A percentile compares a stretch with the other conserved stretches of the same genome.
Conservation (phyloP, 30 jellyfish, hydroid and myxozoan species). For the Clytia hemisphaerica region DNA sequence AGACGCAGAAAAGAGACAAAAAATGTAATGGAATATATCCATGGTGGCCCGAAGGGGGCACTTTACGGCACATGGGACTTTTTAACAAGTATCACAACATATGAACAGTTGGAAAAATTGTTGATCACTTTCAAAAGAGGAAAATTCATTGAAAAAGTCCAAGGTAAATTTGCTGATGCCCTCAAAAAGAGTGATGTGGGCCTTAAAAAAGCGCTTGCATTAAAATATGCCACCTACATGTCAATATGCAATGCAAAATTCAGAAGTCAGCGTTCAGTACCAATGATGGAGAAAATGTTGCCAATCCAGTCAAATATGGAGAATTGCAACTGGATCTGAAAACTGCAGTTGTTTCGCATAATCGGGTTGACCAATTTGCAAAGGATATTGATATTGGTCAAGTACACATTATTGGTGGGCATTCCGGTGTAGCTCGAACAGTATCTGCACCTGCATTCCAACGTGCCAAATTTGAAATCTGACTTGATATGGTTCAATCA, state of each 20-base stretch:
- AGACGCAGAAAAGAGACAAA: too few species aligned
- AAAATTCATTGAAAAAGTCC: slow-evolving; percentile 4
- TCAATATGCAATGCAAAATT: slow-evolving; percentile 17
- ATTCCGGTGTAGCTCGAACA: slow-evolving; percentile 16
- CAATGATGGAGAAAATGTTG: background rate
- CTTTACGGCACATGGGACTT: too few species aligned
- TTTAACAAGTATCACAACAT: background rate
- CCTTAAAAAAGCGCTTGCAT: slow-evolving; percentile 15
- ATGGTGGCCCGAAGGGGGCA: too few species aligned
- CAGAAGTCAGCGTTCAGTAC: slow-evolving; percentile 11
- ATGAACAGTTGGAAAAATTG: background rate
- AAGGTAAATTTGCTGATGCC: too few species aligned
- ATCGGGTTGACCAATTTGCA: background rate
- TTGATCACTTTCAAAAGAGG: slow-evolving; percentile 6
- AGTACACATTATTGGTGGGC: background rate
- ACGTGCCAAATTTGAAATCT: slow-evolving; percentile 3
- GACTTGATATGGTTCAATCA: background rate
- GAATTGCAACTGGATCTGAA: background rate
- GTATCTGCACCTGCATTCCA: background rate
- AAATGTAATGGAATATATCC: too few species aligned
- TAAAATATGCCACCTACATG: background rate
- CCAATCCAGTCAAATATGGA: slow-evolving; percentile 7
- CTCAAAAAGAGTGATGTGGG: too few species aligned
- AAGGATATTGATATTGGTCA: background rate
- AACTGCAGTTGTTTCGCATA: slow-evolving; percentile 3